Evolutionary conservation across 1,140 invertebrate genomes (phyloP).

Genomic region (Papilio dardanus): DNA sequence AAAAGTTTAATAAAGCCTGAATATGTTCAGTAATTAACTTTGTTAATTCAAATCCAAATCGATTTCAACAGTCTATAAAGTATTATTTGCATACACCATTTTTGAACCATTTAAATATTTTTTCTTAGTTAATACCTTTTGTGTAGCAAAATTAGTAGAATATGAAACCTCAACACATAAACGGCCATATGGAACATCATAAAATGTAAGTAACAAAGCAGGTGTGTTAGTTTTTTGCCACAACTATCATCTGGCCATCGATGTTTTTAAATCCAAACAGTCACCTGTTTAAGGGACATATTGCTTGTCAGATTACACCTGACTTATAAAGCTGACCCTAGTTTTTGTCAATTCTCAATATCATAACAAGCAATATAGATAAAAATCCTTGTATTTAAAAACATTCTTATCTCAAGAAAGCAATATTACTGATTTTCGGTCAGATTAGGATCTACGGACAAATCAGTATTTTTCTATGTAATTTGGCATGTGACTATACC

Average conservation of each 20-base stretch:
- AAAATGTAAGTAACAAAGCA: slow-evolving; percentile 11
- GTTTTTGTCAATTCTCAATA: slow-evolving; percentile 10
- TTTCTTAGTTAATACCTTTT: no score
- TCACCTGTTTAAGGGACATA: slow-evolving; percentile 35
- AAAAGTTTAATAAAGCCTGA: background rate
- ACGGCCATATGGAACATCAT: slow-evolving; percentile 11
- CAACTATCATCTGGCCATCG: slow-evolving; percentile 33
- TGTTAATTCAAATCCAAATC: no score
- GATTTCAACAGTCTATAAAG: no score
- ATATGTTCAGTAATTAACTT: background rate
- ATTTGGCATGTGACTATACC: no score
- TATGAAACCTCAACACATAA: slow-evolving; percentile 23
- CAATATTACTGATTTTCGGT: background rate
- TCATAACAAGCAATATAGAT: background rate
- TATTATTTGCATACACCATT: no score
- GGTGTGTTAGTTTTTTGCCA: slow-evolving; percentile 26
- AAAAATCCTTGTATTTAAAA: slow-evolving; percentile 7
- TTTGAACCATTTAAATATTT: no score
- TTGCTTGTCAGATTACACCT: slow-evolving; percentile 34
- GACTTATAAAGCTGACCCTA: slow-evolving; percentile 15
- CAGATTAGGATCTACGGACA: background rate
- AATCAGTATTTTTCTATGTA: background rate
- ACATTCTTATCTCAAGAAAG: background rate
- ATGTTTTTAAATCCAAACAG: slow-evolving; percentile 33
- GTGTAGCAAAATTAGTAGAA: slow-evolving; percentile 24